Evolutionary conservation across 1,140 invertebrate genomes (phyloP).

Genomic region (Orussus abietinus): DNA sequence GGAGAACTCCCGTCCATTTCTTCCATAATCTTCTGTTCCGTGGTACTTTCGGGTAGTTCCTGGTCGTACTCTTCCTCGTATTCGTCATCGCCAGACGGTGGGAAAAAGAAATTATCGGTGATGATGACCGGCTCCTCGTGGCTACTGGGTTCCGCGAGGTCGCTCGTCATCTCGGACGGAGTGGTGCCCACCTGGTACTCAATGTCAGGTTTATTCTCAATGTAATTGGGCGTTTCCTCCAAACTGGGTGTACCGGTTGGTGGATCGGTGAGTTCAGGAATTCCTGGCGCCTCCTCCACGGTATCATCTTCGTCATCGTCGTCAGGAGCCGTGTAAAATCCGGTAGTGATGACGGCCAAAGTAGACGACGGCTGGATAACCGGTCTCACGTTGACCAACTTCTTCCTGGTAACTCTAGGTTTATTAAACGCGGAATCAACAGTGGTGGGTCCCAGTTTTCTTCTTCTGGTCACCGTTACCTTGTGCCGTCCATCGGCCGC

Average conservation of each 20-base stretch:
- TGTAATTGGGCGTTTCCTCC: slow-evolving; percentile 30
- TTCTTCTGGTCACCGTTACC: slow-evolving; percentile 44
- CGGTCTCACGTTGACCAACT: slow-evolving; percentile 42
- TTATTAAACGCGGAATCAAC: slow-evolving; percentile 18
- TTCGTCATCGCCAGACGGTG: slow-evolving; percentile 24
- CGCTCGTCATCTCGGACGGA: too few species aligned
- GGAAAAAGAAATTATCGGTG: slow-evolving; percentile 49
- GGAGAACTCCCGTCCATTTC: too few species aligned
- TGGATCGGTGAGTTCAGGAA: background rate
- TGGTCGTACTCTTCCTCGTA: slow-evolving; percentile 27
- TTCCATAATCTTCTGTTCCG: too few species aligned
- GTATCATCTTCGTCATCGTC: slow-evolving; percentile 31
- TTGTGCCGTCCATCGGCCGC: slow-evolving; percentile 33
- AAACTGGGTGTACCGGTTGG: slow-evolving; percentile 27
- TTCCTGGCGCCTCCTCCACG: slow-evolving; percentile 16
- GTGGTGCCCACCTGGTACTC: too few species aligned
- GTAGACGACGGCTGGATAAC: slow-evolving; percentile 35
- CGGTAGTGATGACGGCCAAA: slow-evolving; percentile 46
- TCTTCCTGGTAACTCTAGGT: slow-evolving; percentile 41
- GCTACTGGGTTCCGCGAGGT: background rate
- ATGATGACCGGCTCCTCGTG: slow-evolving; percentile 44
- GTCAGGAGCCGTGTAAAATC: slow-evolving; percentile 41
- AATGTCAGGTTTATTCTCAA: slow-evolving; percentile 28
- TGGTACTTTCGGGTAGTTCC: too few species aligned
- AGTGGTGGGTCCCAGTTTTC: slow-evolving; percentile 36